These are phyloP conservation scores for Scortum barcoo DNA, from an alignment of 2,113 vertebrate genomes.

Conservation along the genomic window DNA sequence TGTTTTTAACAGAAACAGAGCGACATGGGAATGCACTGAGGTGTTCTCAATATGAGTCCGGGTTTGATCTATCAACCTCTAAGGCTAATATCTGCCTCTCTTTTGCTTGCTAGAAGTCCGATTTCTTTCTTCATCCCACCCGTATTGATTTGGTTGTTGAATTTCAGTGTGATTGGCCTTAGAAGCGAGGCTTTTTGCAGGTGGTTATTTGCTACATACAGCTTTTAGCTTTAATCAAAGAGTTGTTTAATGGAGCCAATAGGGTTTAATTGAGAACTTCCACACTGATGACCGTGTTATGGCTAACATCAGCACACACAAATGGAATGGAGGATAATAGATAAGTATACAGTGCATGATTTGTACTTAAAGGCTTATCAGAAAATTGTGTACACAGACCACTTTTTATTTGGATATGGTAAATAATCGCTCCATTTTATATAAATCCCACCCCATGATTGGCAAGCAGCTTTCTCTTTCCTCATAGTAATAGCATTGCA, in stretches of 20 bases:
- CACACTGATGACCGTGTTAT: background rate
- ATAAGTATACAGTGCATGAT: background rate
- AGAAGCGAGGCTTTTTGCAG: background rate
- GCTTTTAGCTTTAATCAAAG: slow-evolving; percentile 32
- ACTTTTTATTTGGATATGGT: slow-evolving; percentile 23
- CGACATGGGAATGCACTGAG: background rate
- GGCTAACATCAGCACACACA: background rate
- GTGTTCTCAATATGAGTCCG: background rate
- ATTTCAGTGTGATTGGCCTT: slow-evolving; percentile 12
- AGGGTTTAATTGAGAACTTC: background rate
- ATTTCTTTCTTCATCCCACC: background rate
- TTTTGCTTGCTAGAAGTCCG: background rate
- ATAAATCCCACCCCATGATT: slow-evolving; percentile 46
- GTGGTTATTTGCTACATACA: slow-evolving; percentile 1
- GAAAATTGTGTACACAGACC: background rate
- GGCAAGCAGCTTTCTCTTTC: slow-evolving; percentile 39
- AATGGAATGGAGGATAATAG: background rate
- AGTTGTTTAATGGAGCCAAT: background rate
- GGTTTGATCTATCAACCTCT: background rate
- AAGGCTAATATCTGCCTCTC: background rate
- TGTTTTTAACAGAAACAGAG: slow-evolving; percentile 4
- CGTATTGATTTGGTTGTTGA: slow-evolving; percentile 8
- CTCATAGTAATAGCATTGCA: slow-evolving; percentile 47
- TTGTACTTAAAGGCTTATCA: slow-evolving; percentile 8
- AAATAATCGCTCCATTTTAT: slow-evolving; percentile 38